Evolutionary conservation across 2,797 vertebrate species (phyloP).

Genomic region (Zalophus californianus): DNA sequence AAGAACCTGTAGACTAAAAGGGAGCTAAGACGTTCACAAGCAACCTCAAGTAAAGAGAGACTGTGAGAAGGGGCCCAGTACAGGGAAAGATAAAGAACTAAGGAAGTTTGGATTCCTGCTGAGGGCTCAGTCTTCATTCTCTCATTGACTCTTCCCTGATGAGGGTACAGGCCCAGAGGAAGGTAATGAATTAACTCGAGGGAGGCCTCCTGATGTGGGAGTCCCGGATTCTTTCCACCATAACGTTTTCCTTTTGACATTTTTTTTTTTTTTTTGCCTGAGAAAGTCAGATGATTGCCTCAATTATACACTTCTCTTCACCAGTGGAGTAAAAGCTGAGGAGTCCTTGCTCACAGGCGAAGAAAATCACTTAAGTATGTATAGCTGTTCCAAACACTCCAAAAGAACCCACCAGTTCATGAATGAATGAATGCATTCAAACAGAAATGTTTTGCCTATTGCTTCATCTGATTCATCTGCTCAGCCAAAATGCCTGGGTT

Average conservation of each 20-base stretch:
- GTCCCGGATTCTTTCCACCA: neutral
- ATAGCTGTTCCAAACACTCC: conserved; percentile 24
- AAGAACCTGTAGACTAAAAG: neutral
- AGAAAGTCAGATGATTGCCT: neutral
- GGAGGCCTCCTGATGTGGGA: neutral
- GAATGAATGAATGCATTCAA: conserved; percentile 34
- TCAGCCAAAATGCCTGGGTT: neutral
- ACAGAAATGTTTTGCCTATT: conserved; percentile 41
- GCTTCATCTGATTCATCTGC: neutral
- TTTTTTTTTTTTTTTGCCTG: neutral
- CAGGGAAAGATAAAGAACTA: neutral
- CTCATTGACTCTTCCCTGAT: neutral
- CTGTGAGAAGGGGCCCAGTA: neutral
- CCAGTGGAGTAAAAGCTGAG: neutral
- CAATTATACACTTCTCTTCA: neutral
- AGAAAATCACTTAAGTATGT: neutral
- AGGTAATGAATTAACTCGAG: neutral
- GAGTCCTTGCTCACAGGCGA: neutral
- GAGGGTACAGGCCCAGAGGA: neutral
- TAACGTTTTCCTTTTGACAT: neutral
- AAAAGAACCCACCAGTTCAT: neutral
- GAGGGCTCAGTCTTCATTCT: neutral
- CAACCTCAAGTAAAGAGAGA: neutral
- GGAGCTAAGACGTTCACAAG: neutral
- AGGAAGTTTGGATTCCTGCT: neutral